Percentiles rank a stretch among this genome's conserved stretches.
Conservation (phyloP, 2,113 vertebrate species). For the Hypocryptadius cinnamomeus region DNA sequence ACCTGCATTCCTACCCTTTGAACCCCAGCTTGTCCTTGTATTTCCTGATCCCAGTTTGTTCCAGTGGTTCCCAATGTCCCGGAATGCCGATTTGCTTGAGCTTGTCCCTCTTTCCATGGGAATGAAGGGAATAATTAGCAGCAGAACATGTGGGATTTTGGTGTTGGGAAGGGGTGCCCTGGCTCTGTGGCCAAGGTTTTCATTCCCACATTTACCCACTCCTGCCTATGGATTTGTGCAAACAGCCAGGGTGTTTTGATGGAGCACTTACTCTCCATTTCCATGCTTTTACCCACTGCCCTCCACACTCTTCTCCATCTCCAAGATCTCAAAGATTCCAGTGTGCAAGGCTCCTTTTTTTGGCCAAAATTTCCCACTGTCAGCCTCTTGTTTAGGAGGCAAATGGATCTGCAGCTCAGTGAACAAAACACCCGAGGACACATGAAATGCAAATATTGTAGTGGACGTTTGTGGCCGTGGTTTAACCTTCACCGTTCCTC, state of each 20-base stretch:
- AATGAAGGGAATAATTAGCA: neutral
- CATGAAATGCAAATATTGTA: neutral
- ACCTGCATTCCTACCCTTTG: neutral
- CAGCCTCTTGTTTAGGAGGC: neutral
- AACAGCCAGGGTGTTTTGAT: rapidly evolving
- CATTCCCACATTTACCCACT: neutral
- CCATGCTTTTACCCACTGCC: neutral
- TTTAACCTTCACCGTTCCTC: neutral
- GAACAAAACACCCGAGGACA: neutral
- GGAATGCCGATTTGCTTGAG: neutral
- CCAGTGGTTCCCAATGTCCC: neutral
- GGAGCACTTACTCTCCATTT: neutral
- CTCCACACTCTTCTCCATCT: neutral
- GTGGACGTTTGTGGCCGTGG: rapidly evolving
- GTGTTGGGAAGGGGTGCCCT: neutral
- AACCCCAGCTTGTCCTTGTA: neutral
- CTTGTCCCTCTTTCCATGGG: neutral
- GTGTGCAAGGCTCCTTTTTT: neutral
- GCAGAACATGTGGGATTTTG: neutral
- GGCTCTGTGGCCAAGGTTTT: neutral
- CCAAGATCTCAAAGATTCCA: neutral
- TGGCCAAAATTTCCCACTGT: neutral
- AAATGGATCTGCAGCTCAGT: neutral
- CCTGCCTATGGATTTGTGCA: neutral
- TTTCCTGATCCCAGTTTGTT: neutral